Percentiles rank a stretch among this genome's conserved stretches.
phyloP scores from a whole-genome alignment of 35 echinoderm and acorn worm species.

The Anneissia japonica region DNA sequence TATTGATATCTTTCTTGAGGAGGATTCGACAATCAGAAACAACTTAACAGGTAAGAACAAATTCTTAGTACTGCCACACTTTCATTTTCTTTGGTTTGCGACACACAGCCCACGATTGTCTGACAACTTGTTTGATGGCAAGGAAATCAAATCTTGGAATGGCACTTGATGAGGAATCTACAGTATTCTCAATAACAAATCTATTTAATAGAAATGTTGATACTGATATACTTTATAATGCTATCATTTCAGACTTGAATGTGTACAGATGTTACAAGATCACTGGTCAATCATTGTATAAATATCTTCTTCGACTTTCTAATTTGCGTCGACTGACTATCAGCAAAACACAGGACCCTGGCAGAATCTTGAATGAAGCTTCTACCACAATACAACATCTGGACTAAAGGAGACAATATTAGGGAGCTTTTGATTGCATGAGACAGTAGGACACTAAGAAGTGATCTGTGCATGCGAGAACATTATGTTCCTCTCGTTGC shows the following conservation, averaged over 20 bases:
- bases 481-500: too few relatives aligned
- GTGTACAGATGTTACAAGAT: slow-evolving; percentile 61
- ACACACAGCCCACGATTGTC: neutral
- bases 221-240: neutral
- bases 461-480: too few relatives aligned
- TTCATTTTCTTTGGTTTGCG: neutral
- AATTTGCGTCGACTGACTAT: neutral
- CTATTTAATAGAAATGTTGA: neutral
- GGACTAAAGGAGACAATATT: too few relatives aligned
- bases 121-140: too few relatives aligned
- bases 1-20: slow-evolving; percentile 32
- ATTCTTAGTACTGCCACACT: neutral
- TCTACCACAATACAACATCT: neutral
- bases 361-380: neutral
- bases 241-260: slow-evolving; percentile 47
- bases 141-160: neutral
- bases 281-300: slow-evolving; percentile 2
- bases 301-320: neutral
- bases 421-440: too few relatives aligned
- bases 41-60: slow-evolving; percentile 50
- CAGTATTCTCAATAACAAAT: neutral
- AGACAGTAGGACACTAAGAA: too few relatives aligned
- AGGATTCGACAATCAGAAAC: slow-evolving; percentile 51
- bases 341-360: neutral
- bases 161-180: too few relatives aligned